phyloP scores from a whole-genome alignment of 2,797 vertebrate genomes.

The Anguilla pacifica region DNA sequence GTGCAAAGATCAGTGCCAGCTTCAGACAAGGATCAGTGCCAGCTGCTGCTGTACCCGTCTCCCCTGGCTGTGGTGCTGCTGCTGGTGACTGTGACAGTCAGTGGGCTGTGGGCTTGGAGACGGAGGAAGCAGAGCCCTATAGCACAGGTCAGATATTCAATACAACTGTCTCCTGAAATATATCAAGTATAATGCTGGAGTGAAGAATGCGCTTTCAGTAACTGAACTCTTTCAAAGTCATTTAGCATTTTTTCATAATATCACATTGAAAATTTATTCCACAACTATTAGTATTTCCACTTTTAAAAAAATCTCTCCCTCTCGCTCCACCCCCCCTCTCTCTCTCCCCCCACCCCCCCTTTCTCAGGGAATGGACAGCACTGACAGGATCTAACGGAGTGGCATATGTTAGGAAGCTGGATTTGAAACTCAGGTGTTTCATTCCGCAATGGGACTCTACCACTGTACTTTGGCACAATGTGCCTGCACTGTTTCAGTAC shows the following conservation, averaged over 20 bases:
- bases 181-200: too few species aligned
- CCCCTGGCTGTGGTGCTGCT: not conserved
- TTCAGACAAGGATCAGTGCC: not conserved
- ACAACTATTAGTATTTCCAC: too few species aligned
- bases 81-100: not conserved
- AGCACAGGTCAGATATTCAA: too few species aligned
- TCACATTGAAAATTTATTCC: too few species aligned
- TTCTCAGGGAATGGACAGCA: not conserved
- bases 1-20: too few species aligned
- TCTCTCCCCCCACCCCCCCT: not conserved
- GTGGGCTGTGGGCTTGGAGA: slow-evolving; percentile 7
- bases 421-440: not conserved
- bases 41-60: not conserved
- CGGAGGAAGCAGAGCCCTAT: too few species aligned
- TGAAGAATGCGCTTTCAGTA: too few species aligned
- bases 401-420: not conserved
- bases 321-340: not conserved
- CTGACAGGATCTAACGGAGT: not conserved
- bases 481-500: too few species aligned
- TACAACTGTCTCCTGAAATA: too few species aligned
- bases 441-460: not conserved
- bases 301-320: too few species aligned
- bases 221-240: too few species aligned
- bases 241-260: too few species aligned
- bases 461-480: not conserved